These are phyloP conservation scores for Lophotis ruficrista DNA, from an alignment of 2,113 vertebrate species.

Conservation along the genomic window DNA sequence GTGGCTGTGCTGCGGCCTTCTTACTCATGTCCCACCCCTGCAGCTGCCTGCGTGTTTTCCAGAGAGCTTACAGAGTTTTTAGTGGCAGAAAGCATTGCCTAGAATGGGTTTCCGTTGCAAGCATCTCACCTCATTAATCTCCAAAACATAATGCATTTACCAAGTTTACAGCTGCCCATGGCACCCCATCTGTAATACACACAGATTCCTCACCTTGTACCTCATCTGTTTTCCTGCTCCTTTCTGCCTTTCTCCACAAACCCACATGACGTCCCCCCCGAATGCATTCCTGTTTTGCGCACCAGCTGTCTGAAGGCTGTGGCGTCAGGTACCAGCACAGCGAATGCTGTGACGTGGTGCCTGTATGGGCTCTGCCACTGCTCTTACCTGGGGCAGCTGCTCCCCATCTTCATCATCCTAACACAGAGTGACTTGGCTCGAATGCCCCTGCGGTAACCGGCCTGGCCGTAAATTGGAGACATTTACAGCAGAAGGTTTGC, in stretches of 20 bases:
- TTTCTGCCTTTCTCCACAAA: background rate
- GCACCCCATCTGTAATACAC: background rate
- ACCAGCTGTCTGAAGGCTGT: background rate
- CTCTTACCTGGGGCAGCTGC: background rate
- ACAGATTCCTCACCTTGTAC: background rate
- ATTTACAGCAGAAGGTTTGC: slow-evolving; percentile 27
- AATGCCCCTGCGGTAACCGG: background rate
- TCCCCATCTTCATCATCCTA: slow-evolving; percentile 1
- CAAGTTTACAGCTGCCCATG: background rate
- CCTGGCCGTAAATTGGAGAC: background rate
- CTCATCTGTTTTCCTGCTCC: background rate
- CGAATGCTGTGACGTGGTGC: fast-evolving
- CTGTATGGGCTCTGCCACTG: fast-evolving
- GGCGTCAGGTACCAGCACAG: background rate
- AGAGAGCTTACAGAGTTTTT: background rate
- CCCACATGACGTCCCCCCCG: too few species aligned
- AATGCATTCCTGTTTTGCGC: fast-evolving
- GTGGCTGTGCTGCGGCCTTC: background rate
- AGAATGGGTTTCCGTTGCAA: background rate
- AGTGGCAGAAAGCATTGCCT: background rate
- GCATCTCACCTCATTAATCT: background rate
- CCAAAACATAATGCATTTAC: background rate
- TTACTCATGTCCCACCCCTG: background rate
- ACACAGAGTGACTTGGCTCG: background rate
- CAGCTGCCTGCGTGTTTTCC: background rate